A percentile compares a stretch with the other conserved stretches of the same genome.
phyloP scores from a whole-genome alignment of 2,888 invertebrate genomes.

The Drosophila mulleri region DNA sequence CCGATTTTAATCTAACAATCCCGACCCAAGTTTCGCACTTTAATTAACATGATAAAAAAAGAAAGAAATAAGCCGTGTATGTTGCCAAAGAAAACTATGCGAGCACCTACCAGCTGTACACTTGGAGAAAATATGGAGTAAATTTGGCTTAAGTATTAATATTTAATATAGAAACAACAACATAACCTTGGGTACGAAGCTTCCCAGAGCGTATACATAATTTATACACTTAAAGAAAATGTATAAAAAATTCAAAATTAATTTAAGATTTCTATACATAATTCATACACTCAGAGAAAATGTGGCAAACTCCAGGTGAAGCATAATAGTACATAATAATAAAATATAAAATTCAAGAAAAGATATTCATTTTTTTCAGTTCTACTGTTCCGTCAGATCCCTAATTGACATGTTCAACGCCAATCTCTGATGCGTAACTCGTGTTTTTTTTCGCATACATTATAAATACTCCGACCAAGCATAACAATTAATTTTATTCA shows the following conservation, averaged over 20 bases:
- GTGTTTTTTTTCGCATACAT: not conserved
- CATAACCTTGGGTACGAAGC: not conserved
- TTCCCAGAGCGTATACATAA: not conserved
- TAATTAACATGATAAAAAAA: conserved; percentile 41
- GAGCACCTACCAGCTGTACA: not conserved
- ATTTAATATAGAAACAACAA: not conserved
- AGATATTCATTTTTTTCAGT: not conserved
- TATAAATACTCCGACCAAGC: too few relatives aligned
- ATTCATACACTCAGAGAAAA: not conserved
- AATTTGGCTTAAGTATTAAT: not conserved
- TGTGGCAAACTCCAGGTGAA: not conserved
- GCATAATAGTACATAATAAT: not conserved
- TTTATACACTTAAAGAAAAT: not conserved
- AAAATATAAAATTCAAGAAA: not conserved
- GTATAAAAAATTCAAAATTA: too few relatives aligned
- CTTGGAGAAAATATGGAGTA: not conserved
- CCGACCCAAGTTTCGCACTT: conserved; percentile 27
- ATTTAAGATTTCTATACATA: not conserved
- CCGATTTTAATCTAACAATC: conserved; percentile 22
- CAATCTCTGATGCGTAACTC: not conserved
- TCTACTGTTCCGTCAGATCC: not conserved
- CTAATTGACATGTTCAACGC: not conserved
- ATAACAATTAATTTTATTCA: not conserved
- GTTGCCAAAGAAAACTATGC: conserved; percentile 31
- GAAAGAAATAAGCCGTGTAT: conserved; percentile 4